Evolutionary conservation across 2,113 vertebrate species (phyloP).

Genomic region (Gasterosteus aculeatus): DNA sequence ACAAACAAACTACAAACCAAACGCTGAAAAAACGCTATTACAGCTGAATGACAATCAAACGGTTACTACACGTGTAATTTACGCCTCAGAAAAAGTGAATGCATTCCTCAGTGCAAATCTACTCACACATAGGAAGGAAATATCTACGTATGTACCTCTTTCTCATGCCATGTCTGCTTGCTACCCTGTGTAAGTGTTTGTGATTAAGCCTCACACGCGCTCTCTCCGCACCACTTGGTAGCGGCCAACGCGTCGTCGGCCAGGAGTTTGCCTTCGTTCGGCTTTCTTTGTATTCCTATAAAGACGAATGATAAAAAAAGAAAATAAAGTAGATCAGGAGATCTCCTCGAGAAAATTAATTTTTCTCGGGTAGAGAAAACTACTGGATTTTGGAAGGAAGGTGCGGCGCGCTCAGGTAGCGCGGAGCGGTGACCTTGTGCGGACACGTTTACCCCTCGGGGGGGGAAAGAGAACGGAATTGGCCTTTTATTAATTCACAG

Average conservation of each 20-base stretch:
- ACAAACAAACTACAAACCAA: conserved; percentile 56
- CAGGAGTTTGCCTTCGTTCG: neutral
- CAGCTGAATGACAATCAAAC: conserved; percentile 76
- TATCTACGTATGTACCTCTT: conserved; percentile 37
- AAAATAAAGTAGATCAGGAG: neutral
- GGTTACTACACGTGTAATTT: conserved; percentile 9
- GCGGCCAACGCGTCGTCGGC: neutral
- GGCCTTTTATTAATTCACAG: conserved; percentile 27
- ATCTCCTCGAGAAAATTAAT: neutral
- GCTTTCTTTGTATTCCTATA: neutral
- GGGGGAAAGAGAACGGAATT: neutral
- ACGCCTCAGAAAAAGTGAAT: conserved; percentile 11
- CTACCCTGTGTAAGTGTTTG: conserved; percentile 49
- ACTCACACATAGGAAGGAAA: conserved; percentile 19
- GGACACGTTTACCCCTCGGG: neutral
- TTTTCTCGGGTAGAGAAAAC: neutral
- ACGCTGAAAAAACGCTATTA: conserved; percentile 38
- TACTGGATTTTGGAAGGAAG: neutral
- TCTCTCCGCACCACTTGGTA: neutral
- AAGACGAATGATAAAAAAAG: neutral
- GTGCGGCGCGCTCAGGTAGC: neutral
- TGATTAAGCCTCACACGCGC: neutral
- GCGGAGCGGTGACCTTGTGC: neutral
- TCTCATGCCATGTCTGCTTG: conserved; percentile 40
- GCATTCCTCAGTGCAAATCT: conserved; percentile 59